phyloP scores from a whole-genome alignment of 2,888 invertebrate genomes.

The Parnassius glacialis region DNA sequence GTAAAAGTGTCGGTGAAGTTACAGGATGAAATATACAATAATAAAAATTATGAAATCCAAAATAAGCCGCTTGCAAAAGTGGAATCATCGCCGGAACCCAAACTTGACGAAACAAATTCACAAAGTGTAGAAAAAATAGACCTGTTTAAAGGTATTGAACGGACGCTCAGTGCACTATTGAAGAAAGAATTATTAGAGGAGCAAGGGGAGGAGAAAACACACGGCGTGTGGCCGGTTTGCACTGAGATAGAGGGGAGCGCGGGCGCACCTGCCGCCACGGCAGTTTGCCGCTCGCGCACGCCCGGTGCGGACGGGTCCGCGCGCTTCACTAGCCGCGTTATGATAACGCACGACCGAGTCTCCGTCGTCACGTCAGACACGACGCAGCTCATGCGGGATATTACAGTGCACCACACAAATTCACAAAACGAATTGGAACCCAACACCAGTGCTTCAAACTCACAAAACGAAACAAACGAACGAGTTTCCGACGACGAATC shows the following conservation, averaged over 20 bases:
- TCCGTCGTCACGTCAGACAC: constrained; percentile 89
- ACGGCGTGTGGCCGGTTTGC: constrained; percentile 68
- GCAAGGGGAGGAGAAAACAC: constrained; percentile 73
- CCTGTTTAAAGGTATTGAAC: constrained; percentile 77
- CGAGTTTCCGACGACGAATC: constrained; percentile 70
- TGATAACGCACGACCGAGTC: constrained; percentile 92
- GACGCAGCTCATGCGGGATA: constrained; percentile 85
- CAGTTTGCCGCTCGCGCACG: constrained; percentile 80
- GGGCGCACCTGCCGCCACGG: constrained; percentile 70
- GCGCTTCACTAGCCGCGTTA: constrained; percentile 93
- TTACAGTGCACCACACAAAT: constrained; percentile 84
- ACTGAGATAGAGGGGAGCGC: constrained; percentile 70
- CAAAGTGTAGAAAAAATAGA: constrained; percentile 64
- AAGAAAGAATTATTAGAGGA: constrained; percentile 79
- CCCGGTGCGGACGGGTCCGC: constrained; percentile 81
- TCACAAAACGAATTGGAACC: constrained; percentile 75
- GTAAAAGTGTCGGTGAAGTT: constrained; percentile 63
- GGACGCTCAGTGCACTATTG: constrained; percentile 78
- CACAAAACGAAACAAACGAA: constrained; percentile 65
- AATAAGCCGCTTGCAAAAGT: constrained; percentile 49
- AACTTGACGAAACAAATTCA: constrained; percentile 39
- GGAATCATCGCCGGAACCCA: constrained; percentile 62
- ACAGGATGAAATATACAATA: constrained; percentile 47
- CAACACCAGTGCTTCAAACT: constrained; percentile 41
- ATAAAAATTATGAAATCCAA: constrained; percentile 27